Percentiles rank a stretch among this genome's conserved stretches.
These are phyloP conservation scores for Turritopsis dohrnii DNA, from an alignment of 30 jellyfish, hydroid and myxozoan genomes.

Conservation along the genomic window DNA sequence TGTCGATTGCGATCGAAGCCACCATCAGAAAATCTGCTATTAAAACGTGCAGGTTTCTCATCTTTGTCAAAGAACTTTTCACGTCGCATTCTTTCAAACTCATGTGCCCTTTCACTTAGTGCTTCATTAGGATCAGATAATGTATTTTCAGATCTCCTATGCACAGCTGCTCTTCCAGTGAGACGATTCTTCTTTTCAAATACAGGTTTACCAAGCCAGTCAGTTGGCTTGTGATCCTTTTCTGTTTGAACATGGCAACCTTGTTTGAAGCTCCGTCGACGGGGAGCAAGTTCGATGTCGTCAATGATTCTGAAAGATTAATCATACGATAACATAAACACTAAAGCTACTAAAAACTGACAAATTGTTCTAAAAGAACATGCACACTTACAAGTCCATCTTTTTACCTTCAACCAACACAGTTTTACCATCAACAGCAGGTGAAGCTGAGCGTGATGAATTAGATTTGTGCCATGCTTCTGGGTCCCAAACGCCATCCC, in stretches of 20 bases:
- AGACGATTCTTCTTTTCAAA: conserved; percentile 67
- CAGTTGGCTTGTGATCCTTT: conserved; percentile 35
- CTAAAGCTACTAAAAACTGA: background rate
- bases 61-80: background rate
- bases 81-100: background rate
- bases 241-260: conserved; percentile 88
- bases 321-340: background rate
- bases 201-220: conserved; percentile 39
- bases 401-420: conserved; percentile 59
- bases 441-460: conserved; percentile 70
- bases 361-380: background rate
- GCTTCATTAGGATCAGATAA: background rate
- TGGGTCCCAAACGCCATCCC: conserved; percentile 97
- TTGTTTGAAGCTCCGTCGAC: conserved; percentile 78
- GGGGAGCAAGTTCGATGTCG: conserved; percentile 86
- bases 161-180: conserved; percentile 87
- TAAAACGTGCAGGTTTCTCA: conserved; percentile 1
- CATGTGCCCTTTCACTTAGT: conserved; percentile 1
- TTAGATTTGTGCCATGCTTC: conserved; percentile 80
- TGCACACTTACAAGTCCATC: conserved; percentile 49
- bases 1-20: background rate
- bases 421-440: conserved; percentile 61
- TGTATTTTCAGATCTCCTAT: conserved; percentile 58
- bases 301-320: conserved; percentile 35
- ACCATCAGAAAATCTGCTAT: background rate